Evolutionary conservation across 2,797 vertebrate species (phyloP), one percentile per base, ranked within the genome.

Genomic region (Erpetoichthys calabaricus): DNA sequence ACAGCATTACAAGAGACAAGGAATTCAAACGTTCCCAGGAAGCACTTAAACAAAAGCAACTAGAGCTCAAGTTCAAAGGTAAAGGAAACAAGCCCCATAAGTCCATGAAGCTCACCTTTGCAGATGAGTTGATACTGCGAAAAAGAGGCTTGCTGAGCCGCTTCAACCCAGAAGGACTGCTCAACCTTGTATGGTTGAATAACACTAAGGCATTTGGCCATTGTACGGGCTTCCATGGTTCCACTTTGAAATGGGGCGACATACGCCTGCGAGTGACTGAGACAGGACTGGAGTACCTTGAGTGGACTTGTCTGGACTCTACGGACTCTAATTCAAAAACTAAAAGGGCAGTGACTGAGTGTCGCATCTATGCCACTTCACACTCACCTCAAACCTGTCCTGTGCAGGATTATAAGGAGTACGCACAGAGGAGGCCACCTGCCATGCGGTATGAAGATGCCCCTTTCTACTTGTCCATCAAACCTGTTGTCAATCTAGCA

Each of bases 71-170:
- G 57, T 87, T 86, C 68, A 89, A 89, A 74, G 86, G 87, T 2
- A 89, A 89, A 66, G 87, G 87, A 43, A 89, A 89, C 58, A 89
- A 87, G 64, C 87, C 87, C 0, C 87, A 89, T 67, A 89, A 89
- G 57, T 89, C 87, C 55, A 89, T 89, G 86, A 89, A 89, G 65
- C 83, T 89, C 57, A 89, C 86, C 50, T 85, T 89, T 63, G 85
- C 86, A 0, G 87, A 89, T 5, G 87, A 89, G 59, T 80, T 89
- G 64, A 88, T 89, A 50, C 70, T 89, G 44, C 79, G 87, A 25
- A 89, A 89, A 57, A 77, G 86, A 58, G 87, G 87, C 2, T 68
- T 89, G 6, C 62, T 89, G 8, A 87, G 87, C 65, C 78, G 86
- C 1, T 88, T 87, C 44, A 89, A 89, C 59, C 87, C 86, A 0